Conservation (phyloP, 2,888 invertebrate species). For the Disparrhopalites patrizii region DNA sequence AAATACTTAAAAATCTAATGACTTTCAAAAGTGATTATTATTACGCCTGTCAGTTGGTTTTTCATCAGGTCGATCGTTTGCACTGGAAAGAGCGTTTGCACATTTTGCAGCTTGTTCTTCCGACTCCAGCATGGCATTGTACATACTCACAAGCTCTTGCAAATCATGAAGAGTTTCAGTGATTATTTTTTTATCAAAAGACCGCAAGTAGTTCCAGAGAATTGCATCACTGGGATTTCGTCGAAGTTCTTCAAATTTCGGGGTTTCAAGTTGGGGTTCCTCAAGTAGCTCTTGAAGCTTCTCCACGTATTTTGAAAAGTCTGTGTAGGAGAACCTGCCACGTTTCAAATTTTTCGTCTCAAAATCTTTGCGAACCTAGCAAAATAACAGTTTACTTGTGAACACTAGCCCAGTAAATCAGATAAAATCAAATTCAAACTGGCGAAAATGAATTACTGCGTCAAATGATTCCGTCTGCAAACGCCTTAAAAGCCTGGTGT, state of each 20-base stretch:
- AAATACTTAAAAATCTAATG: not conserved
- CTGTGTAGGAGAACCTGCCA: not conserved
- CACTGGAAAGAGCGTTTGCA: not conserved
- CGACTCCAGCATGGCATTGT: not conserved
- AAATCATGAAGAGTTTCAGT: slow-evolving; percentile 11
- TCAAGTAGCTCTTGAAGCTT: not conserved
- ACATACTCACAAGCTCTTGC: not conserved
- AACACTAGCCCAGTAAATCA: not conserved
- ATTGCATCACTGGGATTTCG: not conserved
- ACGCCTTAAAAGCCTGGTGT: not conserved
- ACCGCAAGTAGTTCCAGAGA: slow-evolving; percentile 10
- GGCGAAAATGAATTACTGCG: not conserved
- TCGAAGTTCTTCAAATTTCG: slow-evolving; percentile 2
- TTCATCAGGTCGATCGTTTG: too few relatives aligned
- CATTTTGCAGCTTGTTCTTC: not conserved
- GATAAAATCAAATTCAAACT: not conserved
- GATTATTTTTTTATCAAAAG: slow-evolving; percentile 11
- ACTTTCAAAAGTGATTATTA: not conserved
- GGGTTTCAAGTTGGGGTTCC: not conserved
- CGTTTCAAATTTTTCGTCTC: not conserved
- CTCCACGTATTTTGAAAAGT: not conserved
- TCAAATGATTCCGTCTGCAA: slow-evolving; percentile 6
- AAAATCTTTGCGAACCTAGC: slow-evolving; percentile 10
- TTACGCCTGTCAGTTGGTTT: slow-evolving; percentile 20
- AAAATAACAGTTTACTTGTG: not conserved